Percentiles rank a stretch among this genome's conserved stretches.
Conservation (phyloP, 2,888 invertebrate genomes). For the Tanypteryx hageni region DNA sequence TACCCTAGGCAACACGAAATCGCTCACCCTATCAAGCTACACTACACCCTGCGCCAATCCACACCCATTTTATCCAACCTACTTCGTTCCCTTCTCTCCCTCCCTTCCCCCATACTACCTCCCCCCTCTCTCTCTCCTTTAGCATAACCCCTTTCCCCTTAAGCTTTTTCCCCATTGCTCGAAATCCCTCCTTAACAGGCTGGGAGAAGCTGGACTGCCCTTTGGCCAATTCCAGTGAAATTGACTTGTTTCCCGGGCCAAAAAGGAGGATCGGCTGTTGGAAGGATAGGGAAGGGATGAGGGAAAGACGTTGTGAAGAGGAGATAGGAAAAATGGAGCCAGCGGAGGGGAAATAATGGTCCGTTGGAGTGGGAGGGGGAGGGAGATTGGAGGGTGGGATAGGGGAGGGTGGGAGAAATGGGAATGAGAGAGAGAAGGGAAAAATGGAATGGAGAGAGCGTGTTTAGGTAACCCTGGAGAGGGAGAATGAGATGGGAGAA, state of each 20-base stretch:
- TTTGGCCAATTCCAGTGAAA: constrained; percentile 50
- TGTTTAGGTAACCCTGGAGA: not conserved
- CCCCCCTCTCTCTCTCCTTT: not conserved
- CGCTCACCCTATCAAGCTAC: not conserved
- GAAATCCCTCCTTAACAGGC: constrained; percentile 48
- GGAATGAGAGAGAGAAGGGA: not conserved
- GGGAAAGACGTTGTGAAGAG: not conserved
- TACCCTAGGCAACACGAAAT: not conserved
- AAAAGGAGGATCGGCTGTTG: constrained; percentile 20
- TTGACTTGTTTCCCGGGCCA: constrained; percentile 57
- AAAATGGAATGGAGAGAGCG: not conserved
- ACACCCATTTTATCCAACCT: too few relatives aligned
- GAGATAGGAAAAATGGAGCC: constrained; percentile 44
- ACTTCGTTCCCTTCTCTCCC: not conserved
- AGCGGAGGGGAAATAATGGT: constrained; percentile 51
- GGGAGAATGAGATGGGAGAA: not conserved
- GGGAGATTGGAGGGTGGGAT: not conserved
- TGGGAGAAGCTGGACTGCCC: constrained; percentile 4
- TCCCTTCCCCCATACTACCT: not conserved
- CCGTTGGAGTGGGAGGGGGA: not conserved
- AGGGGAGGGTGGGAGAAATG: constrained; percentile 6
- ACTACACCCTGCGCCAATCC: too few relatives aligned
- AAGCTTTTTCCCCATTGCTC: not conserved
- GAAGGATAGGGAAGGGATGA: not conserved
- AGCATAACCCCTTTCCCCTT: constrained; percentile 49